phyloP scores from a whole-genome alignment of 1,140 invertebrate genomes.

The Ridgeia piscesae region DNA sequence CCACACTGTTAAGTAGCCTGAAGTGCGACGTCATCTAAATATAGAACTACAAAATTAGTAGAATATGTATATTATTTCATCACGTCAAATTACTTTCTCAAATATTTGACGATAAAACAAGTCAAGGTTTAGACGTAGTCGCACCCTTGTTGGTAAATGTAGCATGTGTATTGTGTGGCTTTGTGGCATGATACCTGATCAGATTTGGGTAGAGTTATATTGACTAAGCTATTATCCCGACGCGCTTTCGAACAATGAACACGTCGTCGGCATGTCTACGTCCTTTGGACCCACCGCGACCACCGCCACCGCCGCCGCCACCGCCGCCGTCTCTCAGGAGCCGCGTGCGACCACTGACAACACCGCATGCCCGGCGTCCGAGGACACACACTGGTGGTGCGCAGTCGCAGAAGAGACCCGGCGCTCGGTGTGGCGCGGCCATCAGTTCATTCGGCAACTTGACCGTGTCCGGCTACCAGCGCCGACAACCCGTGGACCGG shows the following conservation, averaged over 20 bases:
- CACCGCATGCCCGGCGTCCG: background rate
- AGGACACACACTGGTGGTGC: background rate
- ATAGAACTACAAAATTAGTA: background rate
- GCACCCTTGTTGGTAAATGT: background rate
- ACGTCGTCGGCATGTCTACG: background rate
- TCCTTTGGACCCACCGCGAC: background rate
- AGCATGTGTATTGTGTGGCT: background rate
- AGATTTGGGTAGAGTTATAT: background rate
- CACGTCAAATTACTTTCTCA: background rate
- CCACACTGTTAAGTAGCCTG: background rate
- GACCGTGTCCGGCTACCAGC: background rate
- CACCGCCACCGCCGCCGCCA: background rate
- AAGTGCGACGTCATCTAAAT: background rate
- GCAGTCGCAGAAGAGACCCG: background rate
- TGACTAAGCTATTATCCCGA: background rate
- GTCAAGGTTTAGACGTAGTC: background rate
- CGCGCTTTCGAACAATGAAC: background rate
- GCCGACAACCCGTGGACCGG: background rate
- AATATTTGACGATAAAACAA: background rate
- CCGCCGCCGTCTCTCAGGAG: background rate
- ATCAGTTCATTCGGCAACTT: background rate
- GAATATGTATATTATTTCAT: background rate
- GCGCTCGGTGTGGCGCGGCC: background rate
- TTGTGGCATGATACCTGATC: background rate
- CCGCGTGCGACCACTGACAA: background rate